Percentiles rank a stretch among this genome's conserved stretches.
These are phyloP conservation scores for Sepiola atlantica DNA, from an alignment of 2,888 invertebrate genomes.

Conservation along the genomic window DNA sequence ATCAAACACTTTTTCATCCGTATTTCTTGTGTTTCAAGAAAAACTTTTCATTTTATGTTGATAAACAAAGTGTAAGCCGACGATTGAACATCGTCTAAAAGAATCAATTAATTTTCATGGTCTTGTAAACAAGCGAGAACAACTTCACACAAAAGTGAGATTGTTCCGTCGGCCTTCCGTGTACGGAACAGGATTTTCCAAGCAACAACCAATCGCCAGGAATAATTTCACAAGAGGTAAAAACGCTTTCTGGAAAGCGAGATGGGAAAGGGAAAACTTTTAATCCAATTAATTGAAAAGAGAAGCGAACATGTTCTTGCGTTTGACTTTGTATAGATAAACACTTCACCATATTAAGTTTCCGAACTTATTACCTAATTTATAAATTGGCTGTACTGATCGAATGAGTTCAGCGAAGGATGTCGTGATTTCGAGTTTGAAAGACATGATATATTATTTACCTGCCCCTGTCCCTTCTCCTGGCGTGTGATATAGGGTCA, in stretches of 20 bases:
- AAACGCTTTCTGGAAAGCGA: neutral
- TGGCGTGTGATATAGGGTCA: too few relatives aligned
- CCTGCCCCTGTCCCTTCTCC: too few relatives aligned
- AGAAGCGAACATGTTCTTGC: neutral
- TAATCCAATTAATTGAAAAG: neutral
- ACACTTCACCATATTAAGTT: neutral
- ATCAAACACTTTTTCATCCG: neutral
- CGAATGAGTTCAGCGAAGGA: neutral
- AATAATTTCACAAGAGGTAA: neutral
- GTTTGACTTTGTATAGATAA: neutral
- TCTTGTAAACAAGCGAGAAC: neutral
- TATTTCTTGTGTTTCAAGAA: neutral
- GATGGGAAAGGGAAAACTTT: neutral
- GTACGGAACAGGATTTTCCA: neutral
- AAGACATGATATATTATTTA: too few relatives aligned
- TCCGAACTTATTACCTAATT: conserved; percentile 32
- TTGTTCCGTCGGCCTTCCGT: neutral
- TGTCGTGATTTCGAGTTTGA: neutral
- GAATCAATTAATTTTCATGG: conserved; percentile 23
- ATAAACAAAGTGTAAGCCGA: conserved; percentile 32
- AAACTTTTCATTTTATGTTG: conserved; percentile 4
- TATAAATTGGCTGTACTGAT: neutral
- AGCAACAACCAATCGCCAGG: neutral
- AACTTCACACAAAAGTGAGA: neutral
- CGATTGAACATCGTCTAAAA: neutral